Base-by-base conservation (phyloP, 2,113 vertebrate genomes). In the Vireo altiloquus region DNA sequence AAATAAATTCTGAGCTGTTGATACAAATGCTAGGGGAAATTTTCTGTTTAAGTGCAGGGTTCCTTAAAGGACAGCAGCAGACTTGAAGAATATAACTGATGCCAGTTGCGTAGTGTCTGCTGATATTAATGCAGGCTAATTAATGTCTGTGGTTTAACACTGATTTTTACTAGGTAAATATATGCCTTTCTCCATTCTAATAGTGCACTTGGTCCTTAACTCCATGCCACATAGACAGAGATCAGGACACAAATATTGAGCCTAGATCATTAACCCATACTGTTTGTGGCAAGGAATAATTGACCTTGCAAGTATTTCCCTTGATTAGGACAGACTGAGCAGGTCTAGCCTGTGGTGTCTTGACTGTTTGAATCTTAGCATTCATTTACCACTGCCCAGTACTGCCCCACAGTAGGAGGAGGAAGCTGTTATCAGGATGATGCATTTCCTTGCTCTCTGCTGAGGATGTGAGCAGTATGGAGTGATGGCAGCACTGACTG, bases 391-490 rank as follows among this genome's bases (percentile, higher is more conserved):
- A 10, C 9, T 39, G 31, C 23, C 81, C 52, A 35, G 5, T 23
- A 30, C 11, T 24, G 5, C 16, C 24, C 24, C 65, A 6, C 30
- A 64, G 17, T 7, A 39, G 44, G 28, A 39, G 33, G 39, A 78
- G n/a, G 25, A 35, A 42, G 28, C 10, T 49, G 15, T 25, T 33
- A 13, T 0, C 24, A 39, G 3, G 40, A 37, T 35, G 14, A 31
- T 2, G 2, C 3, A 0, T 68, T 64, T 69, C 50, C 57, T 53
- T 82, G 14, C 14, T 72, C 47, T 40, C n/a, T n/a, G 13, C 60
- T 85, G 14, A 27, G 37, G 5, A 10, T 64, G 19, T 0, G 7
- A 54, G 52, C 17, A 57, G 18, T 1, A 16, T 0, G 1, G n/a
- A 44, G 31, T 11, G 52, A 44, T 1, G 72, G 69, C 56, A 79